Base-by-base conservation (phyloP, 2,888 invertebrate species). In the Callimorpha dominula region DNA sequence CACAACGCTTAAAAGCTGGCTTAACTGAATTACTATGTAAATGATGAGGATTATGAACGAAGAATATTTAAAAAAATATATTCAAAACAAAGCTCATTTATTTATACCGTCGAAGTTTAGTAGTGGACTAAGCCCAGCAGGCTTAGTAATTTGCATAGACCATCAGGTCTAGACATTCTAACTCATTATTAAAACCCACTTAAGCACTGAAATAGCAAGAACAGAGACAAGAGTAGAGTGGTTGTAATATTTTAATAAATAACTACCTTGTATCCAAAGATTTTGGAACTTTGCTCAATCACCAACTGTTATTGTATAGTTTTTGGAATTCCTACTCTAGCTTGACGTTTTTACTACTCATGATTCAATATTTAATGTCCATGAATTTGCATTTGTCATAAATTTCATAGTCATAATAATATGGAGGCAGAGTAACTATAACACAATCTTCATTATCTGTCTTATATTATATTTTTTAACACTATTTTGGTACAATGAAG, bases 131-230 rank as follows among this genome's bases (percentile, higher is more conserved):
- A 65, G 52, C 68, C 60, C 17, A 46, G 62, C 63, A 74, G 80
- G 80, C 81, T 85, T 81, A 73, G 70, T 57, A 77, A 83, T 84
- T 81, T 85, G 78, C 78, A 79, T 76, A 74, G 70, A n/a, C 42
- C 63, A 60, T 50, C 63, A 67, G 73, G 93, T 93, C 93, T 93
- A 93, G 93, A 93, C 94, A 88, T 77, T 90, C 91, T 92, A 88
- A 90, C 92, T 93, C 92, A 93, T 93, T 93, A 92, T 91, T 93
- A 91, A 92, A 90, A 87, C 88, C 88, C 84, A 86, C 87, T 90
- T 88, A 85, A 90, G 88, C 76, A 83, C 81, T 83, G 81, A 86
- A 80, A 80, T 82, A 81, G 82, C 79, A 81, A 79, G 73, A 75
- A 75, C 72, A 73, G 72, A 52, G 76, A 72, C 85, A 85, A 42